A percentile compares a stretch with the other conserved stretches of the same genome.
Evolutionary conservation across 2,888 invertebrate species (phyloP).

Genomic region (Ceriagrion tenellum): DNA sequence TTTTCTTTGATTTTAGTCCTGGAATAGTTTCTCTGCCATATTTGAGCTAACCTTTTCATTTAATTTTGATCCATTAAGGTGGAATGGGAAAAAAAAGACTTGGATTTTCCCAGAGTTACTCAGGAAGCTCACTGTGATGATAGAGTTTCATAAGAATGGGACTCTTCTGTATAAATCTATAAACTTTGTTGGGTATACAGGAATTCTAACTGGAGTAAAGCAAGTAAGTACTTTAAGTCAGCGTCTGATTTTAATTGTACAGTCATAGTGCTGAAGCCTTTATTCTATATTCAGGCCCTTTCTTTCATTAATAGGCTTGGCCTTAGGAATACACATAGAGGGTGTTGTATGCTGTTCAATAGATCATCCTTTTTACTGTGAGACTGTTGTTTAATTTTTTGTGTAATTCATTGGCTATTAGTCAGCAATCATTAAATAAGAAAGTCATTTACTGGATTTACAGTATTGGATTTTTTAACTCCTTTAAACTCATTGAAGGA

Average conservation of each 20-base stretch:
- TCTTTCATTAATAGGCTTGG: too few relatives aligned
- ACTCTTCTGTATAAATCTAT: conserved; percentile 78
- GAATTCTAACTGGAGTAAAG: conserved; percentile 79
- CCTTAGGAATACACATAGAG: too few relatives aligned
- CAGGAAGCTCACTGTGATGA: conserved; percentile 77
- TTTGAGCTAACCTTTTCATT: background rate
- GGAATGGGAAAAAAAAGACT: conserved; percentile 77
- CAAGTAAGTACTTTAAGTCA: conserved; percentile 74
- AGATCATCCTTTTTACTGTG: too few relatives aligned
- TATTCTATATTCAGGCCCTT: too few relatives aligned
- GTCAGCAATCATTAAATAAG: too few relatives aligned
- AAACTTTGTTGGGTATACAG: conserved; percentile 80
- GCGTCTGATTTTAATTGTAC: background rate
- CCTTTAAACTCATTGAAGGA: too few relatives aligned
- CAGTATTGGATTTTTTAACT: too few relatives aligned
- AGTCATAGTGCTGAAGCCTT: background rate
- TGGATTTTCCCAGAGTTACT: conserved; percentile 78
- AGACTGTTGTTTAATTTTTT: too few relatives aligned
- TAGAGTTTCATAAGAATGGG: conserved; percentile 77
- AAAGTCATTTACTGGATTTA: too few relatives aligned
- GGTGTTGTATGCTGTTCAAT: too few relatives aligned
- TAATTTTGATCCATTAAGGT: conserved; percentile 74
- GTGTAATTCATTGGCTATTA: too few relatives aligned
- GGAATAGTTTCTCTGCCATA: conserved; percentile 19
- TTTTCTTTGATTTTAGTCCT: background rate